These are phyloP conservation scores for Eulemur macaco DNA, from an alignment of 2,113 vertebrate genomes.

Conservation along the genomic window DNA sequence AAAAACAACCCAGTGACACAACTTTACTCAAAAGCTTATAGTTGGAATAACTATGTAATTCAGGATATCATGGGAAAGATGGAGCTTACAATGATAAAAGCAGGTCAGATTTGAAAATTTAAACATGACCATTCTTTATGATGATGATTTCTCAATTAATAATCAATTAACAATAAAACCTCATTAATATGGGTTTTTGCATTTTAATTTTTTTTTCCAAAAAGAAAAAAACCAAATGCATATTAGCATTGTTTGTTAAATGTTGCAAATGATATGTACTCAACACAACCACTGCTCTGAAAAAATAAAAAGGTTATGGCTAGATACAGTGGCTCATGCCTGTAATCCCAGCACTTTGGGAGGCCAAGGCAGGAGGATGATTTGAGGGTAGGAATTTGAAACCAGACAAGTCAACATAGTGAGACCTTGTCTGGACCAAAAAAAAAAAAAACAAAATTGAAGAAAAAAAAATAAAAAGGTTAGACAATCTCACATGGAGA, in stretches of 20 bases:
- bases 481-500: not conserved
- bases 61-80: not conserved
- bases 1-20: not conserved
- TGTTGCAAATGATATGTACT: not conserved
- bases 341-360: too few species aligned
- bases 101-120: not conserved
- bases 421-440: too few species aligned
- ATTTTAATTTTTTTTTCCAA: not conserved
- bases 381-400: too few species aligned
- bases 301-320: not conserved
- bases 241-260: not conserved
- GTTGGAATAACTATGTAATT: not conserved
- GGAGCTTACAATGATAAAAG: not conserved
- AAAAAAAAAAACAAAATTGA: too few species aligned
- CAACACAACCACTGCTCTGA: not conserved
- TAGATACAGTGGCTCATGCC: too few species aligned
- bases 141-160: not conserved
- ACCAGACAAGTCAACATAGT: too few species aligned
- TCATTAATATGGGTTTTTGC: not conserved
- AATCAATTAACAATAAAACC: not conserved
- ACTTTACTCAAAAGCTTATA: not conserved
- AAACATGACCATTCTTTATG: not conserved
- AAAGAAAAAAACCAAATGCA: not conserved
- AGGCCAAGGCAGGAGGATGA: too few species aligned
- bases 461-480: not conserved